Evolutionary conservation across 2,888 invertebrate species (phyloP), one percentile per base, ranked within the genome.

Genomic region (Limenitis camilla): DNA sequence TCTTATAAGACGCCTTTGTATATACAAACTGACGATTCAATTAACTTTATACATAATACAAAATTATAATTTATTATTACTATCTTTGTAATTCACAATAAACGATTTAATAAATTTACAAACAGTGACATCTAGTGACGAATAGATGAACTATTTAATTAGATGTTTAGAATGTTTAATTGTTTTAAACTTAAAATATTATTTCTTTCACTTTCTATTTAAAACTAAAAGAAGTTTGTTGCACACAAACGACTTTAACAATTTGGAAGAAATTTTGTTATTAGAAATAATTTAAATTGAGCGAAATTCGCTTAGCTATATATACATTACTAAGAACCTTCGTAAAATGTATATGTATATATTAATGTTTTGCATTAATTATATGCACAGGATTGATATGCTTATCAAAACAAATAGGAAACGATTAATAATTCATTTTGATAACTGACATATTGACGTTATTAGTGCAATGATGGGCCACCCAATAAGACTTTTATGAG

Each of bases 381-480:
- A 19, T 19, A 19, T 19, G 3, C 1, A 19, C 19, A 19, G 19
- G 19, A 19, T 19, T 19, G 19, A 19, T 19, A 19, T 19, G 19
- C 19, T 19, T 19, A 19, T 19, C 19, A 19, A 19, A 19, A 19
- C 43, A 33, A 59, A 62, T 60, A 58, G 51, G 47, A 68, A 36
- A 65, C 62, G 75, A 82, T 82, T 81, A 81, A 84, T 83, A 83
- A 84, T 83, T 86, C 82, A 85, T 85, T 70, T 69, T 71, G 79
- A 78, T 81, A 78, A 76, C 70, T 72, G 76, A 72, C 72, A 74
- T 74, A 78, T 75, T 80, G 84, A 80, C 76, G 76, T 84, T 83
- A 85, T 85, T 84, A 85, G 79, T 71, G 77, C 81, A 83, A 83
- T 84, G 81, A 83, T 71, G 68, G 86, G 71, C 86, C 85, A 82